Evolutionary conservation across 2,113 vertebrate genomes (phyloP).

Genomic region (Hippocampus abdominalis): DNA sequence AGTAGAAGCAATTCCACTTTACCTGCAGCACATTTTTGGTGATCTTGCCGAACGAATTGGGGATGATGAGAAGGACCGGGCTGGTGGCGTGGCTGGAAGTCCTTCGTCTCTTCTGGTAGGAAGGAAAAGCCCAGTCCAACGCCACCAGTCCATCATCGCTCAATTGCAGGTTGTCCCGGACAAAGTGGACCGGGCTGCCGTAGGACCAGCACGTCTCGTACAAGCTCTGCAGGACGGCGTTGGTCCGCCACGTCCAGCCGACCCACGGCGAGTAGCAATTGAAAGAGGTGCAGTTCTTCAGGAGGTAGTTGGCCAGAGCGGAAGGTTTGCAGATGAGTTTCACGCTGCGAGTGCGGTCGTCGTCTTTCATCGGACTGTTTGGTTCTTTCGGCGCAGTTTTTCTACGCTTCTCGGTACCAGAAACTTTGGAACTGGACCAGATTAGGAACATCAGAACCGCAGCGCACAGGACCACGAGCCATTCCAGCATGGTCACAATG

Average conservation of each 20-base stretch:
- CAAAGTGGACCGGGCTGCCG: conserved; percentile 70
- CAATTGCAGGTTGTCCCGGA: conserved; percentile 75
- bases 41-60: conserved; percentile 81
- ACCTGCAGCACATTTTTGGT: conserved; percentile 78
- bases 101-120: conserved; percentile 71
- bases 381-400: no score
- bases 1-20: conserved; percentile 19
- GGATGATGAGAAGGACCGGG: conserved; percentile 76
- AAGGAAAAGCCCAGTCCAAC: conserved; percentile 77
- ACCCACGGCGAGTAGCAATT: conserved; percentile 46
- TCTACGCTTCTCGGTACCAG: conserved; percentile 33
- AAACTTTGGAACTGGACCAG: conserved; percentile 64
- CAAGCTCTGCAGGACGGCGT: conserved; percentile 68
- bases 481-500: conserved; percentile 65
- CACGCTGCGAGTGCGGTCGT: conserved; percentile 31
- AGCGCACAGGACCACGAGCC: conserved; percentile 62
- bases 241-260: conserved; percentile 69
- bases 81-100: conserved; percentile 75
- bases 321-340: conserved; percentile 77
- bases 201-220: conserved; percentile 68
- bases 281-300: conserved; percentile 74
- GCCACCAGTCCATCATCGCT: conserved; percentile 78
- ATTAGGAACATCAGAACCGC: conserved; percentile 64
- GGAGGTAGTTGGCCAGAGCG: conserved; percentile 76
- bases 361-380: neutral